phyloP scores from a whole-genome alignment of 2,888 invertebrate genomes.

The Acleris cristana region DNA sequence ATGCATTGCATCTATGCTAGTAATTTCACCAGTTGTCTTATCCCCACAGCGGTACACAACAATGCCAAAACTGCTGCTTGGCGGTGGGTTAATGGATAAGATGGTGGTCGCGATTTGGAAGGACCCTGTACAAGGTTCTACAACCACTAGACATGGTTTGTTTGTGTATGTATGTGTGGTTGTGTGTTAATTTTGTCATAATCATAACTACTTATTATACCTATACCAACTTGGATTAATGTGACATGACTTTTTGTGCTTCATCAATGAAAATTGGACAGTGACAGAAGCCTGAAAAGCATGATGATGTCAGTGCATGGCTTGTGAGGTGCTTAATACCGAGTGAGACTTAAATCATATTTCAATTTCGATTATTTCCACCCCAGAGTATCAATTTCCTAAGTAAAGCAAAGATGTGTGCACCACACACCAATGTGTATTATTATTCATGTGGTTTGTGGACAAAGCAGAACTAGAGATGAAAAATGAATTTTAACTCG shows the following conservation, averaged over 20 bases:
- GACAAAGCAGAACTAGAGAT: no score
- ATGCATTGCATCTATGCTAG: no score
- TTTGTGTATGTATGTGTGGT: no score
- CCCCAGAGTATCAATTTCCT: slow-evolving; percentile 1
- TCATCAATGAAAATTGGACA: background rate
- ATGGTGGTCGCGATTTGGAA: no score
- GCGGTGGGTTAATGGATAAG: no score
- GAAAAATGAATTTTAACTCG: no score
- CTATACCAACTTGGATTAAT: slow-evolving; percentile 4
- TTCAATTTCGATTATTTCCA: background rate
- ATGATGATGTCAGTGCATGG: slow-evolving; percentile 46
- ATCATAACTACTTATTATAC: background rate
- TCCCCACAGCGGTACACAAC: no score
- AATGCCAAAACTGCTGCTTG: no score
- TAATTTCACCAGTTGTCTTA: no score
- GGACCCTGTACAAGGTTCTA: no score
- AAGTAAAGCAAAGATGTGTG: slow-evolving; percentile 56
- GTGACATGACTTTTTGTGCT: slow-evolving; percentile 5
- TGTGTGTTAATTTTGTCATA: background rate
- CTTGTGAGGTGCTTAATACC: slow-evolving; percentile 48
- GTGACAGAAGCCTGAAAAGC: slow-evolving; percentile 45
- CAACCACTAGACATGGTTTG: no score
- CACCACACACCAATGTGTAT: slow-evolving; percentile 65
- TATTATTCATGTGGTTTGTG: slow-evolving; percentile 29
- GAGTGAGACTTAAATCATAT: slow-evolving; percentile 5